Base-by-base conservation (phyloP, 2,797 vertebrate genomes). In the Pagetopsis macropterus region DNA sequence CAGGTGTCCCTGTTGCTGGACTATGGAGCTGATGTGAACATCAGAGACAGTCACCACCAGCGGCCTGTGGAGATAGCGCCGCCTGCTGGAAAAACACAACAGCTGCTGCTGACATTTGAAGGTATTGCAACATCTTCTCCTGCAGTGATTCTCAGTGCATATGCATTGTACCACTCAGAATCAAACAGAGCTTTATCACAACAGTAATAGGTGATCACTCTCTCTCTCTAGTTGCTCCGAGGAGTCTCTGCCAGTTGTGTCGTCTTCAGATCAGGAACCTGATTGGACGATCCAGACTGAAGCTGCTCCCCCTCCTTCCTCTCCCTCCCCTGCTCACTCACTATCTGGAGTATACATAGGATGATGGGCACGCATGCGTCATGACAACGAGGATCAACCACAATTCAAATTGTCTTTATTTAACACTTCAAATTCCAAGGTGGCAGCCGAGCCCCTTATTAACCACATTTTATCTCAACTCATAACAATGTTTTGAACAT, bases 271-370 rank as follows among this genome's bases (percentile, higher is more conserved):
- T 99, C 90, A 90, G 97, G 86, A 94, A 84, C 66, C 93, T 90
- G 87, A 84, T 98, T 62, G 97, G 97, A 60, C 94, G 90, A 79
- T 84, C 95, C 46, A 94, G 96, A 63, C 85, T 98, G 61, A 93
- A 96, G 79, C 94, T 96, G 45, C 94, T 99, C 75, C 92, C 96
- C 6, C 93, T 94, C 31, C 96, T 99, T 43, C 96, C 96, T 82
- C 76, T 99, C 52, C 98, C 98, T 43, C 94, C 94, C 0, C 83
- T 97, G 65, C 92, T 99, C 75, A 96, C 96, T 85, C 92, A 95
- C 79, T 99, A 97, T 87, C 90, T 99, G 54, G 96, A 97, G 82
- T 94, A 98, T 76, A 94, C 94, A 92, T 97, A 96, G 92, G 58
- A 43, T n/a, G 33, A 57, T 9, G 12, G 14, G 75, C 48, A 33